Evolutionary conservation across 2,888 invertebrate species (phyloP).

Genomic region (Calameuta idolon): DNA sequence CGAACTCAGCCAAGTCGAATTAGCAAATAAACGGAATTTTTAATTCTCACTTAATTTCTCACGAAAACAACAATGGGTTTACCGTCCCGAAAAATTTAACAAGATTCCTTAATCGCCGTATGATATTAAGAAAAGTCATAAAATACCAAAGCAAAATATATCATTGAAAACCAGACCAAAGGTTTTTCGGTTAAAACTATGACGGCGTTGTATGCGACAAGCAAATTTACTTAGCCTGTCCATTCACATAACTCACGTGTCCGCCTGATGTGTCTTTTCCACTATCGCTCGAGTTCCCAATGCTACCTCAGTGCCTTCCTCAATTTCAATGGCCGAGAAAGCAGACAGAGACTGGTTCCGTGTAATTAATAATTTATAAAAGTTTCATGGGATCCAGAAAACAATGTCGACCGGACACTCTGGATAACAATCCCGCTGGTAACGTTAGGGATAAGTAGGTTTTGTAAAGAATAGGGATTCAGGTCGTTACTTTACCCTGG

Average conservation of each 20-base stretch:
- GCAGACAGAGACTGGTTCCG: no score
- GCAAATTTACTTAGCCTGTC: neutral
- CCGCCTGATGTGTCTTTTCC: no score
- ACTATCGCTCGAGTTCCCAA: no score
- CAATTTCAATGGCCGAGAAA: no score
- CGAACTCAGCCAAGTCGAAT: neutral
- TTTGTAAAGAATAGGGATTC: neutral
- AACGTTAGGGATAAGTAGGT: neutral
- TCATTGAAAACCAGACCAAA: neutral
- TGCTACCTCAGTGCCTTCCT: no score
- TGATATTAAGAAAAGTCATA: neutral
- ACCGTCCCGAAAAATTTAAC: neutral
- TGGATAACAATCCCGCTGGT: no score
- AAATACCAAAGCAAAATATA: neutral
- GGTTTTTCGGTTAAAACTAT: neutral
- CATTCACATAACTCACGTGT: no score
- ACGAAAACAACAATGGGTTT: neutral
- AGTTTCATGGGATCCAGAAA: no score
- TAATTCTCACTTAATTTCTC: neutral
- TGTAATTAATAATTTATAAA: no score
- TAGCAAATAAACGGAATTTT: neutral
- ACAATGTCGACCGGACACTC: no score
- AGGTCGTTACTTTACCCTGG: neutral
- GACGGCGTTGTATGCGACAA: neutral
- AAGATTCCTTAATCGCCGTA: neutral